These are phyloP conservation scores for Macaca nemestrina DNA, from an alignment of 2,113 vertebrate genomes.

Conservation along the genomic window DNA sequence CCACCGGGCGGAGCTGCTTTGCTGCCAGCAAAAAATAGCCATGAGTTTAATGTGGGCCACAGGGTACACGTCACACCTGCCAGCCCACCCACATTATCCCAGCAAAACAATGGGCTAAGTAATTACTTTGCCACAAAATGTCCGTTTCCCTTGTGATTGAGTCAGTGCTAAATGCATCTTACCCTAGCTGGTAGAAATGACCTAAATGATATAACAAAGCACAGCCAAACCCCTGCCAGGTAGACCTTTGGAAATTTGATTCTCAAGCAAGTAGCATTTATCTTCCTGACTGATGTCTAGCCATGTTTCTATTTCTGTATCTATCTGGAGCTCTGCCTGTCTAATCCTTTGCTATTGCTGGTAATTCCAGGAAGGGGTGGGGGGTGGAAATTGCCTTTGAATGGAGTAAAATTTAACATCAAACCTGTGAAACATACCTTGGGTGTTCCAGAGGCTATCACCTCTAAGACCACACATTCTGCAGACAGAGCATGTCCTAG, in stretches of 20 bases:
- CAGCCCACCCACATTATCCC: not conserved
- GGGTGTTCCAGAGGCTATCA: not conserved
- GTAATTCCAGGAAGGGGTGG: not conserved
- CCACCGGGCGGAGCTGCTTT: not conserved
- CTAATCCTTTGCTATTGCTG: constrained; percentile 19
- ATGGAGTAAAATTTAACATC: constrained; percentile 41
- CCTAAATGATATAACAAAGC: constrained; percentile 30
- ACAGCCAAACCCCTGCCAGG: not conserved
- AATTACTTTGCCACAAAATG: not conserved
- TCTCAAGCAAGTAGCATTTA: not conserved
- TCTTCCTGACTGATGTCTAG: constrained; percentile 55
- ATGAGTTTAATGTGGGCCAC: not conserved
- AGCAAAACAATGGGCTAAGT: not conserved
- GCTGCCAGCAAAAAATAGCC: not conserved
- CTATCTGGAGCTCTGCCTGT: constrained; percentile 15
- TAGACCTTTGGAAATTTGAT: constrained; percentile 59
- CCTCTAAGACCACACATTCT: not conserved
- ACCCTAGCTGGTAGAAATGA: not conserved
- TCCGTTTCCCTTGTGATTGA: not conserved
- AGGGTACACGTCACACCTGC: not conserved
- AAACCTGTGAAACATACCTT: not conserved
- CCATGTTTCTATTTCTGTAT: constrained; percentile 65
- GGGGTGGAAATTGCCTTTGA: constrained; percentile 25
- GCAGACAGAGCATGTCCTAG: not conserved
- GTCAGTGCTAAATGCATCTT: not conserved